Evolutionary conservation across 2,888 invertebrate species (phyloP).

Genomic region (Hydroisotoma schaefferi): DNA sequence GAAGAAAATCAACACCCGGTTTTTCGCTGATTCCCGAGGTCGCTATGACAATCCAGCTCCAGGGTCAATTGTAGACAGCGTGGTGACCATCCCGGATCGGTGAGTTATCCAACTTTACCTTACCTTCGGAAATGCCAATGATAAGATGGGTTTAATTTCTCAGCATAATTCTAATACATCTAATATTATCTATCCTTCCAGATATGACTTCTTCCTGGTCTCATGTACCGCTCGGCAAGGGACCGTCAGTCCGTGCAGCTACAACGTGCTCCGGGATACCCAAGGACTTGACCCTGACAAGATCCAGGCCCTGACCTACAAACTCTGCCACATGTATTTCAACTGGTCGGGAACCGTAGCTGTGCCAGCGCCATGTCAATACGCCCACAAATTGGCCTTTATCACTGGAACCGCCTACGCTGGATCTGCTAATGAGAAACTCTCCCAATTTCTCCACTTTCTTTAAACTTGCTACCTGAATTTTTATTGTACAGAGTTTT

Average conservation of each 20-base stretch:
- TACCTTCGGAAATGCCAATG: no score
- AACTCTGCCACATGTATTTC: constrained; percentile 82
- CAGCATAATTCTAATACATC: no score
- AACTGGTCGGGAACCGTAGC: constrained; percentile 68
- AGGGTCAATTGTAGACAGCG: constrained; percentile 82
- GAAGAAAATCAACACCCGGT: constrained; percentile 37
- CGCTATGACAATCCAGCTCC: constrained; percentile 63
- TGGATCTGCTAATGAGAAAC: not conserved
- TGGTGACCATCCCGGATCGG: constrained; percentile 70
- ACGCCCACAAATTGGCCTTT: constrained; percentile 58
- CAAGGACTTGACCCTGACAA: constrained; percentile 67
- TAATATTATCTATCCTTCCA: no score
- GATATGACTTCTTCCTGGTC: constrained; percentile 86
- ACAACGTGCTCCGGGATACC: constrained; percentile 77
- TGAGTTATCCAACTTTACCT: constrained; percentile 52
- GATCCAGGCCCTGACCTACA: constrained; percentile 79
- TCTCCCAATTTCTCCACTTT: constrained; percentile 16
- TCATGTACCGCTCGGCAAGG: constrained; percentile 83
- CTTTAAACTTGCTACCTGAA: no score
- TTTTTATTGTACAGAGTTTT: no score
- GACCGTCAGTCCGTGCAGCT: constrained; percentile 85
- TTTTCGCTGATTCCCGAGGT: constrained; percentile 14
- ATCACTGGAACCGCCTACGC: constrained; percentile 52
- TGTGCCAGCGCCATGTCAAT: constrained; percentile 58
- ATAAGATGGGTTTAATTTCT: no score